These are phyloP conservation scores for Caenorhabditis sp. DNA, from an alignment of 2,888 invertebrate species.

Conservation along the genomic window DNA sequence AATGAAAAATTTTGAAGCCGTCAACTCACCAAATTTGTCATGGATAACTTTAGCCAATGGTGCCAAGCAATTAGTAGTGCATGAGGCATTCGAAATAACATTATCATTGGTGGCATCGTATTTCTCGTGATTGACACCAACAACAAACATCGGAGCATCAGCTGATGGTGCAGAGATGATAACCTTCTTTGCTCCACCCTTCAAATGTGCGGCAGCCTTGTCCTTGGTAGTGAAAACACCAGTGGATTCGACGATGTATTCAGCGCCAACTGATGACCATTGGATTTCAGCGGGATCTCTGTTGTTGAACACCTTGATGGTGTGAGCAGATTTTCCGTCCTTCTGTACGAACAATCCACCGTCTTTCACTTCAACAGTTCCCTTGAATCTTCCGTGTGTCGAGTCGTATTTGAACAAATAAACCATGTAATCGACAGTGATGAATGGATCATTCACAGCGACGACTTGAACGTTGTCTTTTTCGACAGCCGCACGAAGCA, in stretches of 20 bases:
- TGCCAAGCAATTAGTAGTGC: slow-evolving; percentile 96
- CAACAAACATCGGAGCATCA: slow-evolving; percentile 97
- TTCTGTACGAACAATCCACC: slow-evolving; percentile 82
- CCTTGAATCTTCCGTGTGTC: slow-evolving; percentile 93
- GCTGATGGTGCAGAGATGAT: slow-evolving; percentile 96
- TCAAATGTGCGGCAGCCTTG: slow-evolving; percentile 84
- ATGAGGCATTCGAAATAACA: slow-evolving; percentile 75
- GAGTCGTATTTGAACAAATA: slow-evolving; percentile 82
- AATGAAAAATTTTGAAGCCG: no score
- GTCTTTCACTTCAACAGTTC: slow-evolving; percentile 82
- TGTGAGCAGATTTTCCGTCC: slow-evolving; percentile 76
- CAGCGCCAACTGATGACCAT: slow-evolving; percentile 88
- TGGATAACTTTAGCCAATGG: slow-evolving; percentile 93
- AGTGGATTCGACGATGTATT: slow-evolving; percentile 97
- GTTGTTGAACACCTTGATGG: slow-evolving; percentile 77
- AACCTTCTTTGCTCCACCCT: slow-evolving; percentile 69
- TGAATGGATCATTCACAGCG: slow-evolving; percentile 95
- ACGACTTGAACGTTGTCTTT: slow-evolving; percentile 78
- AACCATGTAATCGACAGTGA: slow-evolving; percentile 93
- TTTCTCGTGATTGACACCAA: slow-evolving; percentile 89
- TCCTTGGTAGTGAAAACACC: slow-evolving; percentile 95
- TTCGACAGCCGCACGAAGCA: slow-evolving; percentile 84
- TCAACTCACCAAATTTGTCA: slow-evolving; percentile 90
- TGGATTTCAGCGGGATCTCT: slow-evolving; percentile 79
- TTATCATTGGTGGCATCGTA: slow-evolving; percentile 12